phyloP scores from a whole-genome alignment of 2,888 invertebrate species.

The Torymus tubicola region DNA sequence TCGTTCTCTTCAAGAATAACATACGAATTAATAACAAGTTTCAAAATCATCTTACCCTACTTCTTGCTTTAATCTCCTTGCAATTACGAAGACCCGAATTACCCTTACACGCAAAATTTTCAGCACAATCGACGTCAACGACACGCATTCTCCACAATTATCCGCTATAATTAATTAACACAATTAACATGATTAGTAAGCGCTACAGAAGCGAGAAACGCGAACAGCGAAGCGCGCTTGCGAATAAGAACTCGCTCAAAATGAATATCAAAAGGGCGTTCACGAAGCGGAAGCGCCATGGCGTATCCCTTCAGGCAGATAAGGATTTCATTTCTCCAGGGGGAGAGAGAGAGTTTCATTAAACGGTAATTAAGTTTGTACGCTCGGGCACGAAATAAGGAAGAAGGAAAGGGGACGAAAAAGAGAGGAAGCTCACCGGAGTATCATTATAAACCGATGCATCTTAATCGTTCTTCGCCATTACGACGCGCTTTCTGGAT shows the following conservation, averaged over 20 bases:
- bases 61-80: too few species aligned
- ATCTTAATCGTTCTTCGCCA: conserved; percentile 63
- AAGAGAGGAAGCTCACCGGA: background rate
- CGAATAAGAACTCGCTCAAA: background rate
- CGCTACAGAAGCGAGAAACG: too few species aligned
- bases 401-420: background rate
- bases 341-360: conserved; percentile 67
- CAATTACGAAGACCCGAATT: too few species aligned
- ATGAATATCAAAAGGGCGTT: conserved; percentile 22
- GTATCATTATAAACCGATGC: conserved; percentile 73
- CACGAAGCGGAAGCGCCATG: background rate
- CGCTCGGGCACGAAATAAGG: conserved; percentile 44
- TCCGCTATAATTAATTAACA: too few species aligned
- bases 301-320: conserved; percentile 61
- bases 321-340: conserved; percentile 71
- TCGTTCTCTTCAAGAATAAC: too few species aligned
- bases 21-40: too few species aligned
- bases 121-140: too few species aligned
- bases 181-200: too few species aligned
- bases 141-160: too few species aligned
- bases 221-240: too few species aligned
- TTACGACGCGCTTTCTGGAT: background rate
- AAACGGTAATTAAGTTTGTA: conserved; percentile 73
- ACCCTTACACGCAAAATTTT: too few species aligned
- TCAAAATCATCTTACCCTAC: too few species aligned